Evolutionary conservation across 2,113 vertebrate species (phyloP).

Genomic region (Andinoacara biseriatus): DNA sequence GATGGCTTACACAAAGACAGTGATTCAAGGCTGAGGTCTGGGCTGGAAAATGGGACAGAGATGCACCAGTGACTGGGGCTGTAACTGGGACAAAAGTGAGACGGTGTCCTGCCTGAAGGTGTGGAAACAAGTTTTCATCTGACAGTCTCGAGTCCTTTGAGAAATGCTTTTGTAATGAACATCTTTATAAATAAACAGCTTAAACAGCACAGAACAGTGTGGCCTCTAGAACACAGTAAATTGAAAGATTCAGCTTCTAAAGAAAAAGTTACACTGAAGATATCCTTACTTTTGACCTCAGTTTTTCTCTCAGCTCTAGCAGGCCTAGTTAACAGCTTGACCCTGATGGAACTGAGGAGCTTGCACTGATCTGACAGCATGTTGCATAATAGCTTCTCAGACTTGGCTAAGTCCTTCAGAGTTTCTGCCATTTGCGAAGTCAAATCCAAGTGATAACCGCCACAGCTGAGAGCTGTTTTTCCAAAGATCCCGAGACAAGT

Average conservation of each 20-base stretch:
- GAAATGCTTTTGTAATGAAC: constrained; percentile 28
- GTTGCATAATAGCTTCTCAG: background rate
- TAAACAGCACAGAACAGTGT: background rate
- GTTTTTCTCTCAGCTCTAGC: background rate
- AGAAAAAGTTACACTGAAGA: background rate
- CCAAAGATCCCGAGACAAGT: background rate
- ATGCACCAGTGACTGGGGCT: constrained; percentile 5
- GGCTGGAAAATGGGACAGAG: constrained; percentile 44
- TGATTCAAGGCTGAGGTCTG: constrained; percentile 3
- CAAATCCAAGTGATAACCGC: background rate
- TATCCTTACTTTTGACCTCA: background rate
- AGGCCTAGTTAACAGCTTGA: background rate
- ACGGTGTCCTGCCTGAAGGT: constrained; percentile 52
- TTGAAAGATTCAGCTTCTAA: background rate
- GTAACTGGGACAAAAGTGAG: constrained; percentile 60
- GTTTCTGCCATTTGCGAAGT: constrained; percentile 4
- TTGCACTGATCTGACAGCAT: background rate
- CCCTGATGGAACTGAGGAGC: background rate
- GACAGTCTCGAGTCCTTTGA: constrained; percentile 16
- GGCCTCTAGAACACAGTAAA: constrained; percentile 11
- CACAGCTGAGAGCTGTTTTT: background rate
- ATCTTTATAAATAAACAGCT: constrained; percentile 51
- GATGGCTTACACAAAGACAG: background rate
- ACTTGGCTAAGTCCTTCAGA: background rate
- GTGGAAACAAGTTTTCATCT: constrained; percentile 24